Evolutionary conservation across 2,888 invertebrate species (phyloP).

Genomic region (Entomobrya proxima): DNA sequence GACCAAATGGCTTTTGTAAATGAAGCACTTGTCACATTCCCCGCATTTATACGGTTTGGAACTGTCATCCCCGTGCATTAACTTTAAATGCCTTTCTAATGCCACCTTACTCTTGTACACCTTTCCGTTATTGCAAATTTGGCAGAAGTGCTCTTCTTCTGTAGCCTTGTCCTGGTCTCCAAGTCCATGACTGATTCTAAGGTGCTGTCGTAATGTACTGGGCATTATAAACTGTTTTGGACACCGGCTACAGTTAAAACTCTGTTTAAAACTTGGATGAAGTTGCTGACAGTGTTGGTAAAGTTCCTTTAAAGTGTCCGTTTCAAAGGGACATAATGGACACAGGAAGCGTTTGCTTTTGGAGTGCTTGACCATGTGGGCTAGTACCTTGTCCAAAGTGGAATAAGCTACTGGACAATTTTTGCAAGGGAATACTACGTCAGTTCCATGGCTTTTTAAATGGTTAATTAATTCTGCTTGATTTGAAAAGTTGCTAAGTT

Average conservation of each 20-base stretch:
- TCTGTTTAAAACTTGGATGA: not conserved
- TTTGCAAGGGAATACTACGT: not conserved
- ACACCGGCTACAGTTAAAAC: not conserved
- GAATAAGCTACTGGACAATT: not conserved
- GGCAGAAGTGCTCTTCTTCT: not conserved
- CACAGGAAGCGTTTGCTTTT: not conserved
- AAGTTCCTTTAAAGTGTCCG: not conserved
- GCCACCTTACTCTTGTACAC: not conserved
- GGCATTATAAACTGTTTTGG: not conserved
- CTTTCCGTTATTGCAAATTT: not conserved
- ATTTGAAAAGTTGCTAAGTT: not conserved
- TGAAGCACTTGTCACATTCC: not conserved
- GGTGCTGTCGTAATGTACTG: not conserved
- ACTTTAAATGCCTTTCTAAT: not conserved
- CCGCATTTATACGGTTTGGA: not conserved
- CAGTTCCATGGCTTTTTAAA: not conserved
- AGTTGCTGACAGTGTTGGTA: not conserved
- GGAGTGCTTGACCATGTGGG: slow-evolving; percentile 21
- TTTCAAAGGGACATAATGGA: not conserved
- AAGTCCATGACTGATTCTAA: not conserved
- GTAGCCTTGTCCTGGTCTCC: not conserved
- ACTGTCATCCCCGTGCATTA: not conserved
- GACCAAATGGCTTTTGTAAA: not conserved
- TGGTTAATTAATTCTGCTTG: not conserved
- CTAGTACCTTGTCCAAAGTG: slow-evolving; percentile 1